Conservation (phyloP, 1,140 invertebrate species). For the Drosophila ananassae region DNA sequence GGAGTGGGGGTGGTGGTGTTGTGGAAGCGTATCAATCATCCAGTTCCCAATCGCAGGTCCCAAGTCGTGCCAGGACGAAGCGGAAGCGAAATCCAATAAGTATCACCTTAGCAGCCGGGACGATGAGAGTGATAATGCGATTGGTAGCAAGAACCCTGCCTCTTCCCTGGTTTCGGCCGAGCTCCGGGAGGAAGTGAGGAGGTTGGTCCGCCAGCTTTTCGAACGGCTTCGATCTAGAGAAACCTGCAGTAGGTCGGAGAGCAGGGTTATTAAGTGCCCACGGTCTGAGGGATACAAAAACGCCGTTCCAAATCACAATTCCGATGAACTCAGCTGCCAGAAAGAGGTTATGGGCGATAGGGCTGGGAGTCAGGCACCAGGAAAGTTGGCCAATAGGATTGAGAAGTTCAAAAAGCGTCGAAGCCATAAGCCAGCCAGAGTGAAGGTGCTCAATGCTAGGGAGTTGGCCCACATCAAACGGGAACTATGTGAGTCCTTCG, state of each 20-base stretch:
- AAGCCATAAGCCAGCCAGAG: not conserved
- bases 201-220: not conserved
- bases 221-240: not conserved
- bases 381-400: not conserved
- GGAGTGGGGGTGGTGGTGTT: not conserved
- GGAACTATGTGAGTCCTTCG: constrained; percentile 9
- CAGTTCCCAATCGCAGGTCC: constrained; percentile 7
- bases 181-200: not conserved
- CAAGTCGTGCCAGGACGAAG: not conserved
- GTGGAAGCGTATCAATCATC: constrained; percentile 30
- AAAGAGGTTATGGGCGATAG: not conserved
- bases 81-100: not conserved
- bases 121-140: not conserved
- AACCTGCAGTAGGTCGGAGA: not conserved
- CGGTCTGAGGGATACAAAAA: not conserved
- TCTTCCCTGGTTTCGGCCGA: not conserved
- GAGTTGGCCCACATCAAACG: not conserved
- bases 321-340: not conserved
- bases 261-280: not conserved
- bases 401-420: not conserved
- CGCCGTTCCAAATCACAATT: not conserved
- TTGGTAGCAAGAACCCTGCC: not conserved
- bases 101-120: not conserved
- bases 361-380: not conserved
- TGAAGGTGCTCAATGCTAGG: not conserved